These are phyloP conservation scores for Clitarchus hookeri DNA, from an alignment of 2,888 invertebrate genomes.

Conservation along the genomic window DNA sequence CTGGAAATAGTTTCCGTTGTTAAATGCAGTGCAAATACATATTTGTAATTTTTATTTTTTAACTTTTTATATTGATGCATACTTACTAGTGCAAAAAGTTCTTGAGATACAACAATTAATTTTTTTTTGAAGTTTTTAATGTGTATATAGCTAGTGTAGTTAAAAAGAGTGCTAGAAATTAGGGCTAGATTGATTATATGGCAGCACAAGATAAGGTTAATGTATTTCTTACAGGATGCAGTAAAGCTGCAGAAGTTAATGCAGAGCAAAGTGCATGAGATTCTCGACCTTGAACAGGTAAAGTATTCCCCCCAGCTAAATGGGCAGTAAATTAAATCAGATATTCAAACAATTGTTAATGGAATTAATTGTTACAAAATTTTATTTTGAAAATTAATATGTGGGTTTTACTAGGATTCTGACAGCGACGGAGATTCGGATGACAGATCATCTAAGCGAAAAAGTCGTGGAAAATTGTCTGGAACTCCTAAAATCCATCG, in stretches of 20 bases:
- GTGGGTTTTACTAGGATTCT: constrained; percentile 52
- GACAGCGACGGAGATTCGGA: constrained; percentile 58
- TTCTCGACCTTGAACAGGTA: constrained; percentile 67
- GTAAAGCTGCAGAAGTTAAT: constrained; percentile 81
- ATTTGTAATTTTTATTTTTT: too few relatives aligned
- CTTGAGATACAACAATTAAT: not conserved
- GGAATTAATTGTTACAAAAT: not conserved
- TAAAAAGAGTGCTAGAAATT: too few relatives aligned
- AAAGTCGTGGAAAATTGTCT: constrained; percentile 49
- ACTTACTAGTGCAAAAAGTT: too few relatives aligned
- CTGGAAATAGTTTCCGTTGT: too few relatives aligned
- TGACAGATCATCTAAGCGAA: constrained; percentile 46
- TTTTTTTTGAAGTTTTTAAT: not conserved
- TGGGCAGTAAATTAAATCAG: not conserved
- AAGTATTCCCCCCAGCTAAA: not conserved
- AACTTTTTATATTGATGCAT: too few relatives aligned
- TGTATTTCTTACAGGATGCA: constrained; percentile 65
- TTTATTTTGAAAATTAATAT: not conserved
- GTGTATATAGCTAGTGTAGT: not conserved
- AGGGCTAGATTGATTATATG: not conserved
- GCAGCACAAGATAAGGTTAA: constrained; percentile 28
- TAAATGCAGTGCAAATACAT: too few relatives aligned
- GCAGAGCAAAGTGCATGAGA: constrained; percentile 78
- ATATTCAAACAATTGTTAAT: not conserved
- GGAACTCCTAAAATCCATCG: constrained; percentile 44